Evolutionary conservation across 2,113 vertebrate species (phyloP).

Genomic region (Eptesicus fuscus): DNA sequence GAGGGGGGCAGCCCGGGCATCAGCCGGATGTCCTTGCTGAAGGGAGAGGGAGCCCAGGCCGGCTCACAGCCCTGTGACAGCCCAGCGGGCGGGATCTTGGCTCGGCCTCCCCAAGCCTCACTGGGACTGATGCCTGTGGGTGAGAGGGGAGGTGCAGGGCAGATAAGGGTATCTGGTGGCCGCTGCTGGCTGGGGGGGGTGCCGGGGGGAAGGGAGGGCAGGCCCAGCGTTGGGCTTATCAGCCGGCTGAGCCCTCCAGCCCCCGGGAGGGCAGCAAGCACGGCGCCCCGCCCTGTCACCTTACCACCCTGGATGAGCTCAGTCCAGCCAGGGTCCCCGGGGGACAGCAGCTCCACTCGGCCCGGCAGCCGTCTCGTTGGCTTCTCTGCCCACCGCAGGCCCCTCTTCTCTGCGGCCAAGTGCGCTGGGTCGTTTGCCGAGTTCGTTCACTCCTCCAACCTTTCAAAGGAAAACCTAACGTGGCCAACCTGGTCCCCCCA

Average conservation of each 20-base stretch:
- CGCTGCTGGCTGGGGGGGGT: not conserved
- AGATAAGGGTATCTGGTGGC: constrained; percentile 41
- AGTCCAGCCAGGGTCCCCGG: not conserved
- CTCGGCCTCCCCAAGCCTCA: not conserved
- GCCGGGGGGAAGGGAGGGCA: not conserved
- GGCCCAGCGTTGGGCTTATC: not conserved
- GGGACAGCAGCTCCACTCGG: not conserved
- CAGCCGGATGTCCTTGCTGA: not conserved
- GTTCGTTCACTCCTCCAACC: not conserved
- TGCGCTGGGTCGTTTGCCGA: accelerated
- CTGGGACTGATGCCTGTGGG: not conserved
- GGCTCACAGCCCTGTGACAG: not conserved
- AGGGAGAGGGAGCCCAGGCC: not conserved
- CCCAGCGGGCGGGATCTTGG: not conserved
- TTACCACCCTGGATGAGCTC: not conserved
- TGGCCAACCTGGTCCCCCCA: not conserved
- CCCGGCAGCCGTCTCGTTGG: not conserved
- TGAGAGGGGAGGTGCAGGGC: not conserved
- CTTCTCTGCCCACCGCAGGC: not conserved
- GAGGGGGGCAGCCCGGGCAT: not conserved
- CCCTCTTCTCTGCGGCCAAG: accelerated
- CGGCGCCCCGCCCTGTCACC: not conserved
- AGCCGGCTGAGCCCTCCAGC: not conserved
- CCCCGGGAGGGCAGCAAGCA: not conserved
- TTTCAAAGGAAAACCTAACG: not conserved